A percentile compares a stretch with the other conserved stretches of the same genome.
These are phyloP conservation scores for Aythya fuligula DNA, from an alignment of 2,797 vertebrate genomes.

Conservation along the genomic window DNA sequence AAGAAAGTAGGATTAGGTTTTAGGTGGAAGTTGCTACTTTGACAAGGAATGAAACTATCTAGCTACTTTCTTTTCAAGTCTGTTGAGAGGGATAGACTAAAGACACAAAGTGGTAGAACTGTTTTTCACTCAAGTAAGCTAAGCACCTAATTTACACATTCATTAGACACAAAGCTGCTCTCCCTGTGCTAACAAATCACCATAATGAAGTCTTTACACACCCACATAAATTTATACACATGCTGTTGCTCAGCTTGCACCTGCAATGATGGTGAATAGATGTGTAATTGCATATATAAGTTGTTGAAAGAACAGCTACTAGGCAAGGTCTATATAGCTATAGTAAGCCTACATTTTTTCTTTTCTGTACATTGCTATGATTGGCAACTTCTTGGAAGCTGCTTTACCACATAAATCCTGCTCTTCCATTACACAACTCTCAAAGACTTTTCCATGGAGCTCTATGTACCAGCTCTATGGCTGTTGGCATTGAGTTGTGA, in stretches of 20 bases:
- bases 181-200: slow-evolving; percentile 13
- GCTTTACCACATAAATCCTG: background rate
- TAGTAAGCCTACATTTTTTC: background rate
- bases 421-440: background rate
- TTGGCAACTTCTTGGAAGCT: slow-evolving; percentile 31
- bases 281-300: slow-evolving; percentile 36
- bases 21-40: background rate
- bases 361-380: background rate
- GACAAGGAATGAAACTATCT: background rate
- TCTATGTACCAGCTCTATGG: background rate
- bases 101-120: background rate
- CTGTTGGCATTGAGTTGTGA: background rate
- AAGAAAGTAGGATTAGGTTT: background rate
- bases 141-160: slow-evolving; percentile 49
- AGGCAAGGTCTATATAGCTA: slow-evolving; percentile 22
- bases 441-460: background rate
- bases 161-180: slow-evolving; percentile 10
- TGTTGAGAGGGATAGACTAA: background rate
- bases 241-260: slow-evolving; percentile 56
- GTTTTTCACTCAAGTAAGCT: background rate
- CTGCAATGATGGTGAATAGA: slow-evolving; percentile 63
- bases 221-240: slow-evolving; percentile 26
- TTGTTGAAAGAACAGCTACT: background rate
- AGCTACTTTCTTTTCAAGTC: background rate
- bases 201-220: slow-evolving; percentile 58